Conservation (phyloP, 2,888 invertebrate genomes). For the Caenorhabditis sp. region DNA sequence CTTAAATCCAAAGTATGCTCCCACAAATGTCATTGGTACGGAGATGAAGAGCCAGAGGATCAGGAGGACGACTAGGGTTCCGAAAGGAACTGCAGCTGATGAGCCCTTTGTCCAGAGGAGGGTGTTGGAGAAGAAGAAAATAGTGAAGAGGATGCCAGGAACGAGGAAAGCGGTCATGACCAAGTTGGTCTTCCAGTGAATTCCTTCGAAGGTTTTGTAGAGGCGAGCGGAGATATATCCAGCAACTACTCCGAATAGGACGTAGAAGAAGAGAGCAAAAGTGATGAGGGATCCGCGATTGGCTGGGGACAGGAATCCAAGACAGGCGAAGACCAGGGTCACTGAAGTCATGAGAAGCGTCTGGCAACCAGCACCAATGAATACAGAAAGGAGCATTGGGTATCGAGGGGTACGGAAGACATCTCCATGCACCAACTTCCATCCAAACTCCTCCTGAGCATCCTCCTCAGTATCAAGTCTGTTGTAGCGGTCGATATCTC, state of each 20-base stretch:
- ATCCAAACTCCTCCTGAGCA: slow-evolving; percentile 91
- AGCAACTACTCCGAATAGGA: slow-evolving; percentile 96
- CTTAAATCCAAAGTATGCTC: slow-evolving; percentile 98
- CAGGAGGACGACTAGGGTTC: slow-evolving; percentile 93
- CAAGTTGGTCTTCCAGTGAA: slow-evolving; percentile 99
- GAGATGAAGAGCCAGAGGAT: slow-evolving; percentile 99
- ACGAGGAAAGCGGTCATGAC: slow-evolving; percentile 96
- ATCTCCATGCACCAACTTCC: slow-evolving; percentile 88
- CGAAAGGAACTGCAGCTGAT: slow-evolving; percentile 96
- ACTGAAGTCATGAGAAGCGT: slow-evolving; percentile 96
- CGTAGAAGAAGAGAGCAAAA: slow-evolving; percentile 96
- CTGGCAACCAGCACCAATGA: slow-evolving; percentile 97
- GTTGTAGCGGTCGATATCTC: slow-evolving; percentile 98
- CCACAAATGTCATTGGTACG: slow-evolving; percentile 96
- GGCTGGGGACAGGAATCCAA: slow-evolving; percentile 98
- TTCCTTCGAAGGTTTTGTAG: slow-evolving; percentile 97
- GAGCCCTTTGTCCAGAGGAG: slow-evolving; percentile 96
- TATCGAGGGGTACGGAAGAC: slow-evolving; percentile 89
- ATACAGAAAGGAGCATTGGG: slow-evolving; percentile 95
- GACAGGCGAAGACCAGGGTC: slow-evolving; percentile 97
- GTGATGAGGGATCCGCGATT: slow-evolving; percentile 99
- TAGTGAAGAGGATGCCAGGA: slow-evolving; percentile 95
- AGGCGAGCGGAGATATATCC: slow-evolving; percentile 97
- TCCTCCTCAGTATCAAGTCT: slow-evolving; percentile 88
- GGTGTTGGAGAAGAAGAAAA: slow-evolving; percentile 97